A percentile compares a stretch with the other conserved stretches of the same genome.
These are phyloP conservation scores for Ceyx melanurus DNA, from an alignment of 2,113 vertebrate species.

Conservation along the genomic window DNA sequence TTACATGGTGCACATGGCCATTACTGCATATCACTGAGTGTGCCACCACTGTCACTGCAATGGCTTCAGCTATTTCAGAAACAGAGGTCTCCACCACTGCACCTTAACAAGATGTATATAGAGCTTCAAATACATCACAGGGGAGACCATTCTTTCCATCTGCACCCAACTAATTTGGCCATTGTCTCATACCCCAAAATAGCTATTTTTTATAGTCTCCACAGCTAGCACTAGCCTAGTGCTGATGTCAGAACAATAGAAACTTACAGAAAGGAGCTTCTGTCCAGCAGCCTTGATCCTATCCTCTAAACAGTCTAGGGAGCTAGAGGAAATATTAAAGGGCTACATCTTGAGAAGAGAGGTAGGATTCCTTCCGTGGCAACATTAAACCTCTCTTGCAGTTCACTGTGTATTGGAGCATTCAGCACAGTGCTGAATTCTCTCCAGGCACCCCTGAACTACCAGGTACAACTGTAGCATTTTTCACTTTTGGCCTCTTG, in stretches of 20 bases:
- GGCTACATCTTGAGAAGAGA: neutral
- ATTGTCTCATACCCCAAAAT: neutral
- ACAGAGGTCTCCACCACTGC: neutral
- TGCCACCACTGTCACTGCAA: neutral
- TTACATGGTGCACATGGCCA: accelerated
- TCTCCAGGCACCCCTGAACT: neutral
- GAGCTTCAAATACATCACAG: neutral
- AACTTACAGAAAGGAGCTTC: neutral
- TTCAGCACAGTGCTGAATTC: neutral
- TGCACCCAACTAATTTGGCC: neutral
- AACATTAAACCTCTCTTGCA: neutral
- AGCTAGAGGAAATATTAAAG: neutral
- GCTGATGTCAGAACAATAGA: neutral
- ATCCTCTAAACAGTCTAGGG: neutral
- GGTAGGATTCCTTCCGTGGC: no score
- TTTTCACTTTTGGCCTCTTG: neutral
- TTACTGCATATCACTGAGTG: neutral
- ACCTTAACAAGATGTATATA: accelerated
- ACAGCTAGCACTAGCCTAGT: neutral
- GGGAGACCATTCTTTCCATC: neutral
- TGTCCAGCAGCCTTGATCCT: neutral
- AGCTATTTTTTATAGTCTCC: neutral
- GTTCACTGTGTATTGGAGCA: neutral
- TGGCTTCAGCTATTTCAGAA: neutral
- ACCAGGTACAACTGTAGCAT: neutral